Evolutionary conservation across 2,797 vertebrate genomes (phyloP), one percentile per base, ranked within the genome.

Genomic region (Trachops cirrhosus): DNA sequence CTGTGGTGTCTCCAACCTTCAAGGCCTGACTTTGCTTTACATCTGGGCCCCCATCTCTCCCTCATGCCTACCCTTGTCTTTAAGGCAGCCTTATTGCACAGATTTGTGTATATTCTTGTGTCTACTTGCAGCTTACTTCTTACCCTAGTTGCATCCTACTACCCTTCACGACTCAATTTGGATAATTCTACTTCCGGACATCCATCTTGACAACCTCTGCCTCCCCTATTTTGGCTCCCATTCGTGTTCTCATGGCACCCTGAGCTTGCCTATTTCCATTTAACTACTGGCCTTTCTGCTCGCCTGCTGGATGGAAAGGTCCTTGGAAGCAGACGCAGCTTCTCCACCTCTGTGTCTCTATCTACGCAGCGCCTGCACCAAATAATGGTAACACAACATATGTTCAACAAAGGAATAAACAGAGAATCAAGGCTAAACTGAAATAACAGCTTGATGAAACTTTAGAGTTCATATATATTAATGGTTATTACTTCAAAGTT

Each of bases 221-320:
- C 2, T 8, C 29, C 4, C 16, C 2, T 5, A 0, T 18, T 59
- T 59, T 64, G 5, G 10, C 39, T 88, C 1, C 29, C 6, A 0
- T 2, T 19, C 32, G 2, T 48, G 14, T 57, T 79, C 0, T 3
- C 29, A 37, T 0, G 50, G 14, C 26, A 5, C 26, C 2, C 4
- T 5, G 15, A 89, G 6, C 10, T 87, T 90, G 3, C 11, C 5
- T 50, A 26, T 32, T 1, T 79, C 18, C 62, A 2, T 50, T 77
- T 50, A 19, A 16, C 3, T 57, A 24, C 9, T 46, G 14, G 2
- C 32, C 22, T 89, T 93, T 89, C 62, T 11, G 78, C 22, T 79
- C 79, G 52, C 0, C 16, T 34, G 24, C 19, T 37, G 9, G 10
- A 48, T 18, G n/a, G 21, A 52, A 54, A 41, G 18, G 26, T 18